Conservation (phyloP, 1,140 invertebrate species). For the Rhopalosiphum padi region DNA sequence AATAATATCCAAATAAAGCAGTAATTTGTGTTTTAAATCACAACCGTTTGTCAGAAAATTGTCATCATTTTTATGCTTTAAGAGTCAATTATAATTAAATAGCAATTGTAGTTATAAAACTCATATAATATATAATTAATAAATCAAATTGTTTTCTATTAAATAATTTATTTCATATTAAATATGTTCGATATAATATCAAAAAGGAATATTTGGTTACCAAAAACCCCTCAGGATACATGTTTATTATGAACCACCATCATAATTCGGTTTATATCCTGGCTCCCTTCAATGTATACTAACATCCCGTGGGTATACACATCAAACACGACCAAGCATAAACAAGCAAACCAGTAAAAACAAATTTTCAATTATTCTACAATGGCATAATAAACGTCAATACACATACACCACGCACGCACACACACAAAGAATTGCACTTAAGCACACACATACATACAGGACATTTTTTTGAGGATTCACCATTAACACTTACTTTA, state of each 20-base stretch:
- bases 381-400: slow-evolving; percentile 5
- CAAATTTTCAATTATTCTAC: slow-evolving; percentile 17
- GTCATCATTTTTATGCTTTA: not conserved
- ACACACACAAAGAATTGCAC: too few species aligned
- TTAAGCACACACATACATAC: not conserved
- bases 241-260: slow-evolving; percentile 3
- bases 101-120: not conserved
- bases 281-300: not conserved
- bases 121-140: not conserved
- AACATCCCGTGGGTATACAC: slow-evolving; percentile 11
- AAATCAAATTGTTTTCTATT: not conserved
- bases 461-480: not conserved
- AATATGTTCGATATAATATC: not conserved
- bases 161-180: not conserved
- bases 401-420: not conserved
- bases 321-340: slow-evolving; percentile 13
- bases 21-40: not conserved
- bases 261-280: slow-evolving; percentile 16
- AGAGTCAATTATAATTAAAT: not conserved
- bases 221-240: slow-evolving; percentile 2
- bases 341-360: slow-evolving; percentile 11
- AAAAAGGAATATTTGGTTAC: not conserved
- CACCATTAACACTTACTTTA: not conserved
- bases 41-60: not conserved
- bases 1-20: not conserved